Evolutionary conservation across 2,113 vertebrate species (phyloP).

Genomic region (Pseudorhombus dupliciocellatus): DNA sequence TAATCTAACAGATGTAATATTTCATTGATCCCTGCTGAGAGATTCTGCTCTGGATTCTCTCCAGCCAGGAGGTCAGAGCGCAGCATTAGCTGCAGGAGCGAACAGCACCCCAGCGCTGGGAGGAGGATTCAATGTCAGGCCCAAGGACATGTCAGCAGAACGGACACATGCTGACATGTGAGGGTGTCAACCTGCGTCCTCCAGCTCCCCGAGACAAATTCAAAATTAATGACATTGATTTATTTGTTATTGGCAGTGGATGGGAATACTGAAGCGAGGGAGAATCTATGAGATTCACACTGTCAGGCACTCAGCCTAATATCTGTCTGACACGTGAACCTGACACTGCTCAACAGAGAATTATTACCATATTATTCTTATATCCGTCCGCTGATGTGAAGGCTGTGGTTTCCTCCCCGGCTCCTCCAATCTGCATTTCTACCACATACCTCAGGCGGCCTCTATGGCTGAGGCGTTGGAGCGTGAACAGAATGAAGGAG

Average conservation of each 20-base stretch:
- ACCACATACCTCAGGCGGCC: no score
- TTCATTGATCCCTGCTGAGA: slow-evolving; percentile 63
- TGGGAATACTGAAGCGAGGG: slow-evolving; percentile 3
- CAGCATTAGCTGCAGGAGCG: slow-evolving; percentile 14
- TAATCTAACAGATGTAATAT: slow-evolving; percentile 57
- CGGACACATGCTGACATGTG: slow-evolving; percentile 38
- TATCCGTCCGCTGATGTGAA: background rate
- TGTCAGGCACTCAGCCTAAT: background rate
- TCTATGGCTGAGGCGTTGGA: no score
- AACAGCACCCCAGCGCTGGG: slow-evolving; percentile 17
- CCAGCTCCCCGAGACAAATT: slow-evolving; percentile 16
- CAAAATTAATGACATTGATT: slow-evolving; percentile 30
- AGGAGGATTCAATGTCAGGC: slow-evolving; percentile 42
- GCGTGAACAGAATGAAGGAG: no score
- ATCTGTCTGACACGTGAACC: background rate
- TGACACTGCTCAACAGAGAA: background rate
- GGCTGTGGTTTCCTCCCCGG: background rate
- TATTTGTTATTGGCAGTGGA: slow-evolving; percentile 12
- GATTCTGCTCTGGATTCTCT: slow-evolving; percentile 26
- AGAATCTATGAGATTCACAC: background rate
- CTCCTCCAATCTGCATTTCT: background rate
- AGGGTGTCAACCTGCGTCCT: slow-evolving; percentile 29
- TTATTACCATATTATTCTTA: background rate
- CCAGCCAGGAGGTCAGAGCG: slow-evolving; percentile 39
- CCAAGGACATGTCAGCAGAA: slow-evolving; percentile 50